phyloP scores from a whole-genome alignment of 2,888 invertebrate genomes.

The Napeogenes sylphis region DNA sequence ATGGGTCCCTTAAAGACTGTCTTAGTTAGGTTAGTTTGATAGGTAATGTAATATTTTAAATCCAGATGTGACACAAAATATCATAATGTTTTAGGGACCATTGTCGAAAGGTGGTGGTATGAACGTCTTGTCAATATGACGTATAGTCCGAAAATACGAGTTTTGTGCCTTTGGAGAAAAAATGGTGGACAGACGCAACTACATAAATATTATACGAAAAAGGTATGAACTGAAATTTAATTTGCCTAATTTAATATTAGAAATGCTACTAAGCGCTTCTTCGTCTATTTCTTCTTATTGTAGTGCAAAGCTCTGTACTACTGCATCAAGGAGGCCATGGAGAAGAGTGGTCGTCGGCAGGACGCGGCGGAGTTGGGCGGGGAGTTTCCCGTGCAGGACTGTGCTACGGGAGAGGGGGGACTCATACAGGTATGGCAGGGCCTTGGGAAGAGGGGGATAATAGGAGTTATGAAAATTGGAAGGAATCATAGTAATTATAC shows the following conservation, averaged over 20 bases:
- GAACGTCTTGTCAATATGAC: conserved; percentile 99
- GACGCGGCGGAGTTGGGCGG: conserved; percentile 88
- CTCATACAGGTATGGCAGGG: conserved; percentile 82
- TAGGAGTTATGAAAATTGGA: no score
- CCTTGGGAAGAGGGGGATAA: neutral
- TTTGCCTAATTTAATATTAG: conserved; percentile 1
- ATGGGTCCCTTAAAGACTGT: no score
- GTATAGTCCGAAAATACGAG: conserved; percentile 98
- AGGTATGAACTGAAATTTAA: conserved; percentile 77
- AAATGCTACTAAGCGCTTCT: neutral
- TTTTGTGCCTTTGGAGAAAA: conserved; percentile 97
- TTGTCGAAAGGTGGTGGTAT: conserved; percentile 99
- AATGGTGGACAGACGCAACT: conserved; percentile 96
- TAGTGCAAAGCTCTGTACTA: conserved; percentile 99
- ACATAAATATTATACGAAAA: conserved; percentile 99
- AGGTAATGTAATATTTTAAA: conserved; percentile 38
- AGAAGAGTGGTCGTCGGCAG: conserved; percentile 87
- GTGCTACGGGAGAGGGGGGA: conserved; percentile 97
- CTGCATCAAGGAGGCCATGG: conserved; percentile 99
- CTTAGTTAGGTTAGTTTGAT: no score
- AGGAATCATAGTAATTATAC: no score
- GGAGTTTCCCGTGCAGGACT: conserved; percentile 99
- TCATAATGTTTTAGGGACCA: conserved; percentile 80
- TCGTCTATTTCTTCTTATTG: neutral
- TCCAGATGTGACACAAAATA: neutral